phyloP scores from a whole-genome alignment of 2,888 invertebrate genomes.

The Pseudanteris insignis region DNA sequence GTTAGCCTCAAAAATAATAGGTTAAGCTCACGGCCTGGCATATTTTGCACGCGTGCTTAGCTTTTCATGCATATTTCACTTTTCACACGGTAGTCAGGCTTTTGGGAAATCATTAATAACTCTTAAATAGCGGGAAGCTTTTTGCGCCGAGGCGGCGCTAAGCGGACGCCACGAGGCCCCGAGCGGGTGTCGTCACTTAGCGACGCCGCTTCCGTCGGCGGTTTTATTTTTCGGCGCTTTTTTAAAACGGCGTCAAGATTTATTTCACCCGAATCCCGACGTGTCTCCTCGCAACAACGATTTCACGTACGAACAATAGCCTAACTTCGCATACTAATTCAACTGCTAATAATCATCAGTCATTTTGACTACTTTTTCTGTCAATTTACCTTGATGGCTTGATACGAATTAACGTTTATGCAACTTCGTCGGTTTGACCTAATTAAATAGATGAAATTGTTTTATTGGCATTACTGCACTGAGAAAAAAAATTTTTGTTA shows the following conservation, averaged over 20 bases:
- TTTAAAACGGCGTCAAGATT: conserved; percentile 49
- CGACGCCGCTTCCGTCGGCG: conserved; percentile 55
- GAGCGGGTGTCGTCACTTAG: conserved; percentile 55
- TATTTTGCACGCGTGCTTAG: conserved; percentile 37
- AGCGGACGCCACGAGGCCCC: conserved; percentile 34
- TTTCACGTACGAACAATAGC: no score
- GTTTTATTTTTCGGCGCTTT: conserved; percentile 55
- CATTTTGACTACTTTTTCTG: no score
- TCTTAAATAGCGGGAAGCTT: conserved; percentile 44
- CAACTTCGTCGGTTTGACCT: no score
- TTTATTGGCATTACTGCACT: no score
- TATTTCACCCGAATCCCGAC: no score
- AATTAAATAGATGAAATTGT: no score
- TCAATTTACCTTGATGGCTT: no score
- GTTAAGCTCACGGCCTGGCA: conserved; percentile 20
- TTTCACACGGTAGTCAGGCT: conserved; percentile 46
- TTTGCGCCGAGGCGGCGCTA: conserved; percentile 44
- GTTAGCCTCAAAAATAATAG: conserved; percentile 32
- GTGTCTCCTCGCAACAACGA: no score
- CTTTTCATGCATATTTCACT: conserved; percentile 38
- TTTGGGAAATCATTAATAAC: conserved; percentile 61
- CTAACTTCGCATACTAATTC: no score
- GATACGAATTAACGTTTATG: no score
- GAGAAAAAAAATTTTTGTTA: no score
- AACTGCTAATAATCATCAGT: no score